Evolutionary conservation across 2,113 vertebrate genomes (phyloP).

Genomic region (Tonatia bakeri): DNA sequence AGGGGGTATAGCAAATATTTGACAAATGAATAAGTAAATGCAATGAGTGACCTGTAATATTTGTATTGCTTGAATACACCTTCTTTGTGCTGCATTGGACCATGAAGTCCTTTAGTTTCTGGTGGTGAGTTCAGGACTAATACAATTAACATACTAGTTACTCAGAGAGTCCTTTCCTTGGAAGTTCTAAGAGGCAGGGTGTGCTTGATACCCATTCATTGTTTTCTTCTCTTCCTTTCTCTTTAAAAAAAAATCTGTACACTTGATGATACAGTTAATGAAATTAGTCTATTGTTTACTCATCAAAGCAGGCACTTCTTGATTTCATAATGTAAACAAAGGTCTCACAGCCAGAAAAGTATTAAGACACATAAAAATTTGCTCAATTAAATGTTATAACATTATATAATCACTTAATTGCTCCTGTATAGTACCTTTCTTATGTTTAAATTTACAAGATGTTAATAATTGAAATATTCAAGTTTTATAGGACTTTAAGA

Average conservation of each 20-base stretch:
- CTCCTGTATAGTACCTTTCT: neutral
- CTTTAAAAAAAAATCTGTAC: neutral
- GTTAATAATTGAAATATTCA: neutral
- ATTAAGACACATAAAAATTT: neutral
- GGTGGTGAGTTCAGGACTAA: neutral
- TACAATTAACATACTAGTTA: neutral
- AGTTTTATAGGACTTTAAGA: neutral
- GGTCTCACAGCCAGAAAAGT: neutral
- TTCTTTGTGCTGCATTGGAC: neutral
- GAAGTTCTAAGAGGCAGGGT: neutral
- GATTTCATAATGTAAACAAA: slow-evolving; percentile 5
- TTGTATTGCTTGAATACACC: neutral
- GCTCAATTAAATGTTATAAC: neutral
- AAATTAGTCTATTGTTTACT: neutral
- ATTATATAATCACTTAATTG: neutral
- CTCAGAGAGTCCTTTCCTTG: neutral
- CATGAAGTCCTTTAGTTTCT: neutral
- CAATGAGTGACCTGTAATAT: neutral
- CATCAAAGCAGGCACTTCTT: neutral
- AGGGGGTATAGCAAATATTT: neutral
- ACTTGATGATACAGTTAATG: neutral
- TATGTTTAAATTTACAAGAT: neutral
- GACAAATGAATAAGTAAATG: neutral
- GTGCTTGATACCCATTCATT: neutral
- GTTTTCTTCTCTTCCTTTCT: neutral